phyloP scores from a whole-genome alignment of 1,140 invertebrate genomes.

The Contarinia nasturtii region DNA sequence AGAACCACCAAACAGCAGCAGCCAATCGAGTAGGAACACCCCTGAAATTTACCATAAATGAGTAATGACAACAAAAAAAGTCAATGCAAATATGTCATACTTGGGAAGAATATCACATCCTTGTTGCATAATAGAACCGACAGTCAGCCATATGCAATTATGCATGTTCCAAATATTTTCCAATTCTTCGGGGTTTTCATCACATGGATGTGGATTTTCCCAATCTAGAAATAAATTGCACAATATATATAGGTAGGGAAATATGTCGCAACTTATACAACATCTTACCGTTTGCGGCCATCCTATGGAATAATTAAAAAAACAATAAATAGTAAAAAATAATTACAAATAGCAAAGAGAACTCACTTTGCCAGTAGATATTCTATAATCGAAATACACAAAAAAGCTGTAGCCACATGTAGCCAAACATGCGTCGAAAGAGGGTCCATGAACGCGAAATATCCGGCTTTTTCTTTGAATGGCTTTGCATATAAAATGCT shows the following conservation, averaged over 20 bases:
- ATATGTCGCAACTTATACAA: too few species aligned
- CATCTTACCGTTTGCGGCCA: constrained; percentile 59
- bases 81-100: constrained; percentile 23
- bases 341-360: background rate
- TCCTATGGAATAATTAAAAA: constrained; percentile 27
- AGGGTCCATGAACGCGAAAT: constrained; percentile 76
- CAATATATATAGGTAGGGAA: too few species aligned
- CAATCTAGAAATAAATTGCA: too few species aligned
- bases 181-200: constrained; percentile 52
- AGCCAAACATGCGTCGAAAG: constrained; percentile 88
- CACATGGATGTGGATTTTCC: constrained; percentile 72
- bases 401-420: constrained; percentile 73
- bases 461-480: constrained; percentile 41
- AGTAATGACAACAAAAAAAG: too few species aligned
- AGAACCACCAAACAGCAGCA: constrained; percentile 86
- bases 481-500: constrained; percentile 62
- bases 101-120: constrained; percentile 61
- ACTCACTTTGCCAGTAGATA: constrained; percentile 48
- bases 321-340: background rate
- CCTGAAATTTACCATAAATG: too few species aligned
- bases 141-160: constrained; percentile 58
- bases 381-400: constrained; percentile 68
- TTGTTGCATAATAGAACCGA: constrained; percentile 62
- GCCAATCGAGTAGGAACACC: constrained; percentile 64
- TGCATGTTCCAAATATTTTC: constrained; percentile 59